These are phyloP conservation scores for Mythimna loreyi DNA, from an alignment of 2,888 invertebrate species.

Conservation along the genomic window DNA sequence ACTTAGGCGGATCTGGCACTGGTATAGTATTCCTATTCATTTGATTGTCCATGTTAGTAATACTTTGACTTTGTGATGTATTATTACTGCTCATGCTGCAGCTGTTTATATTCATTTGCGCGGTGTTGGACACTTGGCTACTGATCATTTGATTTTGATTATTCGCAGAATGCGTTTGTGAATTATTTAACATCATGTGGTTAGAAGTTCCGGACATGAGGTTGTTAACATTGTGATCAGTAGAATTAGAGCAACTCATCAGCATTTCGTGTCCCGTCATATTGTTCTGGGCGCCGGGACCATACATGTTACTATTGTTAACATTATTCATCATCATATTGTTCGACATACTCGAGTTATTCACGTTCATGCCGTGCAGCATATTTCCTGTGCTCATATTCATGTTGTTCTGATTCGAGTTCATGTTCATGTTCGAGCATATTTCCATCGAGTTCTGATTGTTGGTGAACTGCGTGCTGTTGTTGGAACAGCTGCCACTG, in stretches of 20 bases:
- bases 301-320: conserved; percentile 81
- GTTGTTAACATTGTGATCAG: conserved; percentile 83
- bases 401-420: conserved; percentile 81
- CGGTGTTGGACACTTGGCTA: conserved; percentile 77
- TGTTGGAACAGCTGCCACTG: conserved; percentile 85
- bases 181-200: conserved; percentile 86
- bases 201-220: conserved; percentile 79
- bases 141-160: conserved; percentile 82
- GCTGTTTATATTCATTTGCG: conserved; percentile 86
- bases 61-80: conserved; percentile 76
- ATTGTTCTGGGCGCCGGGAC: conserved; percentile 77
- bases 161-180: conserved; percentile 78
- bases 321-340: conserved; percentile 85
- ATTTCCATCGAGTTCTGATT: conserved; percentile 84
- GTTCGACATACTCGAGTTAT: conserved; percentile 80
- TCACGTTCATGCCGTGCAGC: conserved; percentile 84
- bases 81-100: conserved; percentile 83
- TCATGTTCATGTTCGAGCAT: conserved; percentile 82
- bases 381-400: conserved; percentile 81
- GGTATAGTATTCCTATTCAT: conserved; percentile 79
- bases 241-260: conserved; percentile 84
- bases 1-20: conserved; percentile 83
- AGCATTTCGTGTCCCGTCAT: conserved; percentile 84
- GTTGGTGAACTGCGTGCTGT: conserved; percentile 79
- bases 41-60: conserved; percentile 81